Base-by-base conservation (phyloP, 1,140 invertebrate genomes). In the Rhynchophorus ferrugineus region DNA sequence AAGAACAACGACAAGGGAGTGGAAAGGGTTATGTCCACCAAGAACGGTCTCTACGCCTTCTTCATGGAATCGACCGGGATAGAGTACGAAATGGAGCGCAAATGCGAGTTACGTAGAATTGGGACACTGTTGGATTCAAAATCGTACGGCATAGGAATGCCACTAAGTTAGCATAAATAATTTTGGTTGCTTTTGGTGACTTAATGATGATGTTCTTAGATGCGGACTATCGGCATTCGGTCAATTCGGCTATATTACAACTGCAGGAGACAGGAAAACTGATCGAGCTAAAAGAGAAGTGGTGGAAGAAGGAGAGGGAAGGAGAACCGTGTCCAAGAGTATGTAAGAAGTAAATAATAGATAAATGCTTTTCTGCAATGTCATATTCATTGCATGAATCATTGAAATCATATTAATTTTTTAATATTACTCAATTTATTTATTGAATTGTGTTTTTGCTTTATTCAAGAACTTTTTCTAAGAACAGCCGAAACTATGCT, bases 21-120 rank as follows among this genome's bases (percentile, higher is more conserved):
- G 0, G 78, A 87, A n/a, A 75, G 87, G 13, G 93, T 95, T 0
- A 61, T 77, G 3, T 79, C 80, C 43, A 79, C 81, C 0, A 81
- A 85, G 61, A 73, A 78, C 44, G 60, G 62, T 8, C 55, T 66
- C 3, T 92, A 89, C 61, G 89, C 88, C 1, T 92, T 85, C 67
- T 72, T 91, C 2, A 92, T 92, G 89, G 89, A 92, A 68, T 89
- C 86, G 0, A 82, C 86, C 0, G 78, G 81, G 33, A 80, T 93
- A 53, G 87, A 90, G 53, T 92, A 88, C 65, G 79, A 83, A 56
- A 72, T 81, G 8, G 82, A 87, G 59, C 72, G 82, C 14, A 74
- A 88, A 49, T 92, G 89, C 61, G 75, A 87, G 36, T 69, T 92
- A 2, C 82, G 79, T 54, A 83, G 88, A 74, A 80, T 92, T 57